These are phyloP conservation scores for Syndactyla subalaris DNA, from an alignment of 2,797 vertebrate genomes.

Conservation along the genomic window DNA sequence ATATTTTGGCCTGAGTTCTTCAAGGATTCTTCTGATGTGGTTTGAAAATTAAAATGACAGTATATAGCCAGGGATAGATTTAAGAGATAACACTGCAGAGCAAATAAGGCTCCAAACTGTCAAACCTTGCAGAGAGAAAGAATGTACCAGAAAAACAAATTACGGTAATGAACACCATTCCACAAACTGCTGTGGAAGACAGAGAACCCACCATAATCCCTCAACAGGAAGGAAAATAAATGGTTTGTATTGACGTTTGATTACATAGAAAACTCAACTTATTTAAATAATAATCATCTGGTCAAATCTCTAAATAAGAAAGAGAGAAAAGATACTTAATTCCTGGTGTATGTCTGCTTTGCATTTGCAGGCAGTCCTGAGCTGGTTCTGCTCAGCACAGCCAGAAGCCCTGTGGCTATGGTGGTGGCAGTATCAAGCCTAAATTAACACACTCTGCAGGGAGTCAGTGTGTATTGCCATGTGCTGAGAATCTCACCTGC, in stretches of 20 bases:
- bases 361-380: background rate
- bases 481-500: background rate
- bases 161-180: background rate
- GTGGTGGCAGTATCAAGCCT: accelerated
- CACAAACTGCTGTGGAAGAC: background rate
- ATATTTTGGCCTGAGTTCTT: background rate
- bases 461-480: accelerated
- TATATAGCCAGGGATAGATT: background rate
- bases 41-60: background rate
- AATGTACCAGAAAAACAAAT: constrained; percentile 21
- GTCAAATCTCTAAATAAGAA: background rate
- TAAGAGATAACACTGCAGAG: background rate
- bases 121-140: background rate
- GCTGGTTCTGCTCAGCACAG: background rate
- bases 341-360: background rate
- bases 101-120: background rate
- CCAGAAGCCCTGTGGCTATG: background rate
- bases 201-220: background rate
- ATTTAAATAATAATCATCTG: background rate
- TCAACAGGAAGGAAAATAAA: background rate
- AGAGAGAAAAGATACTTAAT: background rate
- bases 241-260: background rate
- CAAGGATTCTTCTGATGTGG: background rate
- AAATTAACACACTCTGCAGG: background rate
- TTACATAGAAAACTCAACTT: background rate